Evolutionary conservation across 2,797 vertebrate genomes (phyloP).

Genomic region (Anguilla pacifica): DNA sequence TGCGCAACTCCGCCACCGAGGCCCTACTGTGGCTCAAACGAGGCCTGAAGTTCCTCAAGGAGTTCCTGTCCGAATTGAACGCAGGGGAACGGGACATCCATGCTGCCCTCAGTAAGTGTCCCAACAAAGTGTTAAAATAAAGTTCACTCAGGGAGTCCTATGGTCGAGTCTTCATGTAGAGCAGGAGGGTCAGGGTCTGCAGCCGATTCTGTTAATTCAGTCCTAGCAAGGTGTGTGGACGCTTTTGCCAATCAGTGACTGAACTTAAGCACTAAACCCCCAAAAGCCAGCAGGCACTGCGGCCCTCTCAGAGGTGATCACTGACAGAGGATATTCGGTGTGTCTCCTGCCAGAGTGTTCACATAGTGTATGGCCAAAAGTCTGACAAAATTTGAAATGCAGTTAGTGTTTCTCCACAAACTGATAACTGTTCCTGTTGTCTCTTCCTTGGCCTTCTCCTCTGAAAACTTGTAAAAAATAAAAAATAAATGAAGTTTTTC

Average conservation of each 20-base stretch:
- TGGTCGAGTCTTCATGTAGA: neutral
- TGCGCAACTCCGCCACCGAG: slow-evolving; percentile 94
- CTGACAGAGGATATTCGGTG: slow-evolving; percentile 71
- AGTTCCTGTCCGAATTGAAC: slow-evolving; percentile 89
- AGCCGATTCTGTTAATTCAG: neutral
- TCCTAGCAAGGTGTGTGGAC: neutral
- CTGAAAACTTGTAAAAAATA: neutral
- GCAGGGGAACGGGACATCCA: slow-evolving; percentile 88
- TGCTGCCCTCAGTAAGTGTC: slow-evolving; percentile 88
- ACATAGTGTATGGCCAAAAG: neutral
- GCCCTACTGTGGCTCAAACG: slow-evolving; percentile 95
- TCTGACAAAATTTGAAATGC: neutral
- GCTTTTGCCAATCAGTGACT: neutral
- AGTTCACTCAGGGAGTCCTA: slow-evolving; percentile 50
- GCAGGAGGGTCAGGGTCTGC: neutral
- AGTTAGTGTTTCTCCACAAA: neutral
- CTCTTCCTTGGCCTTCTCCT: neutral
- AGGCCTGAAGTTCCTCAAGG: slow-evolving; percentile 94
- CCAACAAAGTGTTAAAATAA: neutral
- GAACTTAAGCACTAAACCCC: neutral
- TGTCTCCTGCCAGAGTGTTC: neutral
- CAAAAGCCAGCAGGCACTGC: neutral
- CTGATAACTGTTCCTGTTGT: neutral
- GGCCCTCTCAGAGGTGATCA: neutral
- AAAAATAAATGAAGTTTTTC: neutral